Evolutionary conservation across 2,888 invertebrate species (phyloP).

Genomic region (Harpalus rubripes): DNA sequence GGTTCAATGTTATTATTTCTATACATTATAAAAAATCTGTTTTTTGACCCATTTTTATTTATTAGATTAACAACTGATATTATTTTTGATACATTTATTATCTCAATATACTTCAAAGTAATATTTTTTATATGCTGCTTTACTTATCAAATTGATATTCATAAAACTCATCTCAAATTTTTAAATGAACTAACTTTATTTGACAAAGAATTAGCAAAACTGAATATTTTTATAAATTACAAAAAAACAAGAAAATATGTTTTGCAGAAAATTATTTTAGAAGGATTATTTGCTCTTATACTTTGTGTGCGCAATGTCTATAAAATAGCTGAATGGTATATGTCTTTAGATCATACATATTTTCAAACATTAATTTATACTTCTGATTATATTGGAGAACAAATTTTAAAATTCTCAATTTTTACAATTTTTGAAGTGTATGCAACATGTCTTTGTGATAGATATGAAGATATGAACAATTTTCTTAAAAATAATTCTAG

Average conservation of each 20-base stretch:
- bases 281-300: background rate
- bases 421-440: background rate
- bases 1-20: background rate
- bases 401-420: background rate
- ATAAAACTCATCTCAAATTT: background rate
- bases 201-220: background rate
- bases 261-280: background rate
- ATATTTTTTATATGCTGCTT: background rate
- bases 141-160: background rate
- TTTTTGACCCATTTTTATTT: background rate
- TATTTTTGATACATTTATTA: background rate
- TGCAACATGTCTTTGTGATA: background rate
- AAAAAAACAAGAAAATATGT: conserved; percentile 1
- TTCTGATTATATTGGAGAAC: background rate
- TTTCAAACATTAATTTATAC: background rate
- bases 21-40: background rate
- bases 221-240: background rate
- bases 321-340: background rate
- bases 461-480: background rate
- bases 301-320: background rate
- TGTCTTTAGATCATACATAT: background rate
- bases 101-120: background rate
- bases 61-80: background rate
- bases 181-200: background rate
- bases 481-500: background rate